Base-by-base conservation (phyloP, 2,797 vertebrate species). In the Nannoperca australis region DNA sequence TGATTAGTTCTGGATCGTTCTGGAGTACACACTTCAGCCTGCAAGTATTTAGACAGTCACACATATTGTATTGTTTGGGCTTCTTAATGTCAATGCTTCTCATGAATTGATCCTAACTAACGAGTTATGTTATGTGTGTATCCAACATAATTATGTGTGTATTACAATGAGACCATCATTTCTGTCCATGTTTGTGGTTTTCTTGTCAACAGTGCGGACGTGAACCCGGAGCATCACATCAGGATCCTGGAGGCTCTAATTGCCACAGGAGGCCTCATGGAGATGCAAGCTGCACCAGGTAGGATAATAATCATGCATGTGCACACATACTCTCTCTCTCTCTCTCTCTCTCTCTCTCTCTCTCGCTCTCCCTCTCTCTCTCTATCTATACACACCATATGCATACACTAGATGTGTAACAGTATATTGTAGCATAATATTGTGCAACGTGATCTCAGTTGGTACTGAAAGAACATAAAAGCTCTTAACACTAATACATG, bases 191-290 rank as follows among this genome's bases (percentile, higher is more conserved):
- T 38, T 63, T 76, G n/a, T 65, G 42, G 10, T 44, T 40, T 55
- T 40, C 64, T 36, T 58, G 2, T 73, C 45, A 2, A 0, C 90
- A 96, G 96, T 78, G 74, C 88, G 0, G 95, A 96, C 17, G 88
- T 88, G 10, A 94, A 94, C 89, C 93, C 92, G 0, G 96, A 96
- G 78, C 93, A 95, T 83, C 93, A 80, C 0, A 50, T 93, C 51
- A 94, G 91, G 91, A 95, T 97, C 81, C 72, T 96, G 0, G 96
- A 96, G 89, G 94, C 95, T 30, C 91, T 97, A 60, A 94, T 96
- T 3, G 0, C 89, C 70, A 87, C 91, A 18, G 90, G 94, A 1
- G 95, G 96, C 22, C 72, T 83, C 0, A 73, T 66, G n/a, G 95
- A 96, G 85, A 91, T 91, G 73, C 94, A 94, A 0, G 77, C 94